These are phyloP conservation scores for Pollimyrus isidori DNA, from an alignment of 2,113 vertebrate genomes.

Conservation along the genomic window DNA sequence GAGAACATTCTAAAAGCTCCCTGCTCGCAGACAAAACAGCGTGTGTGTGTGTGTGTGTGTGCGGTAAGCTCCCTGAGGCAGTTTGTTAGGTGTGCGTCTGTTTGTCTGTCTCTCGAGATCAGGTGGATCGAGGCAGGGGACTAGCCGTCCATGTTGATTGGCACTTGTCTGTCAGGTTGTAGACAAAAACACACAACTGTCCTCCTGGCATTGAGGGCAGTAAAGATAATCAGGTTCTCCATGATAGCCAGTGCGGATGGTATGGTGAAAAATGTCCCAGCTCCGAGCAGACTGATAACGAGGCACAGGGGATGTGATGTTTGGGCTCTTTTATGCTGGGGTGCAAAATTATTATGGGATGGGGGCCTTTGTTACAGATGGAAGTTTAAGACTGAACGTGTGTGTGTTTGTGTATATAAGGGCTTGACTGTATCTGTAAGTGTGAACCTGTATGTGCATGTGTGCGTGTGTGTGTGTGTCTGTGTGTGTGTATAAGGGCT, in stretches of 20 bases:
- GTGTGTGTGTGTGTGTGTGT: conserved; percentile 33
- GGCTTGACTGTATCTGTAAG: too few species aligned
- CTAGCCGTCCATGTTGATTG: conserved; percentile 14
- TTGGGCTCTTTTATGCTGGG: conserved; percentile 36
- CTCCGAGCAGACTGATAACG: conserved; percentile 4
- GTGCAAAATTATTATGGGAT: not conserved
- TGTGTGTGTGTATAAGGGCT: not conserved
- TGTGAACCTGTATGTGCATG: too few species aligned
- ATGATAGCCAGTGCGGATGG: conserved; percentile 29
- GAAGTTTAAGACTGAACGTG: conserved; percentile 27
- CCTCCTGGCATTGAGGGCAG: conserved; percentile 43
- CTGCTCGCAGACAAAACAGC: conserved; percentile 45
- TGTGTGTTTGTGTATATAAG: too few species aligned
- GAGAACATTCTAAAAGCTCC: conserved; percentile 34
- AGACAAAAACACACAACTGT: conserved; percentile 34
- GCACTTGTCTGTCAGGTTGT: conserved; percentile 47
- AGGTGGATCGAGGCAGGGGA: conserved; percentile 31
- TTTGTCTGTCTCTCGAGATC: not conserved
- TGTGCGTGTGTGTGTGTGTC: too few species aligned
- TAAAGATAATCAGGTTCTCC: conserved; percentile 55
- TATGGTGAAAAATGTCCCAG: conserved; percentile 45
- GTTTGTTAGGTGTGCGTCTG: conserved; percentile 23
- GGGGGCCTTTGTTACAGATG: conserved; percentile 24
- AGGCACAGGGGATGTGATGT: conserved; percentile 26
- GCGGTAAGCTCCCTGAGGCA: conserved; percentile 15